Evolutionary conservation across 2,113 vertebrate genomes (phyloP), one percentile per base, ranked within the genome.

Genomic region (Syngnathoides biaculeatus): DNA sequence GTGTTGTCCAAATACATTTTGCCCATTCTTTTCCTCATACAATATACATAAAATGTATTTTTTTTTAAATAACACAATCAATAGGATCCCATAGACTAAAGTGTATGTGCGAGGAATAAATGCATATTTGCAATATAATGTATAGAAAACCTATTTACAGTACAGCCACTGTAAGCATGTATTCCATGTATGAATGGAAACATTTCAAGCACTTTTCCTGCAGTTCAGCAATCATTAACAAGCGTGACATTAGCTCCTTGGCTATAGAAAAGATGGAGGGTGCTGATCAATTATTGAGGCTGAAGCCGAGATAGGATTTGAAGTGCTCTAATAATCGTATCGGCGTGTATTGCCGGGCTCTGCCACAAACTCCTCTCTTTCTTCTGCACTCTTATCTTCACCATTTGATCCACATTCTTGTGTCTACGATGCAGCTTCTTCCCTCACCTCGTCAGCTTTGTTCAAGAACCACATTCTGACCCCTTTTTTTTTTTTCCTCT

Each of bases 261-360:
- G 67, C 45, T 65, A 52, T 64, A 65, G 73, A 65, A 56, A 47
- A 77, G 70, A 78, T 67, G 77, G 73, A 79, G 67, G 73, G 66
- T 66, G 60, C 61, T 81, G 74, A 85, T 81, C 78, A 80, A 62
- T 59, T 83, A 66, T 50, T 79, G 65, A 84, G 71, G 70, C 50
- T 47, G 62, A 19, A 78, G 77, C 71, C 73, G 64, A 68, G 71
- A 78, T 66, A 64, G 58, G 30, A 67, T 73, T 74, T 70, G 40
- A 79, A 79, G 69, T 24, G 24, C 62, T n/a, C 17, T 60, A 45
- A 67, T 76, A 67, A 82, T 84, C 79, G 75, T 57, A 71, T 59
- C 24, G 53, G 69, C 53, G 12, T 64, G 35, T 38, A 52, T 0
- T 43, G 13, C 40, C 0, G 7, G 30, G 6, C 3, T 56, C 58